These are phyloP conservation scores for Drosophila setosimentum DNA, from an alignment of 2,888 invertebrate genomes.

Conservation along the genomic window DNA sequence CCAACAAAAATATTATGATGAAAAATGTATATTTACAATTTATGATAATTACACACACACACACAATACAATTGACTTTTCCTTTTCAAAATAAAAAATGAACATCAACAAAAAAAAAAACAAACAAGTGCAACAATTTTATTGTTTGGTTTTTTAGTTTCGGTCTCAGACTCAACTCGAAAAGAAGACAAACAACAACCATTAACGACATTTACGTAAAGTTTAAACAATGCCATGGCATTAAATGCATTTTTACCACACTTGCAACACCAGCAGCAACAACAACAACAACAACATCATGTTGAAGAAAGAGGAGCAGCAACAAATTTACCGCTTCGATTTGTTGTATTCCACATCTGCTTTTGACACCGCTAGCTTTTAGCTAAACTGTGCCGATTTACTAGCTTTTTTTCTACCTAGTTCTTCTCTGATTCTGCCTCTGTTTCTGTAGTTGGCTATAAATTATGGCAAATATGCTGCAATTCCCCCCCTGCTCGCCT, in stretches of 20 bases:
- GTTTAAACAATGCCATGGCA: constrained; percentile 62
- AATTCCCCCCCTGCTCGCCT: constrained; percentile 7
- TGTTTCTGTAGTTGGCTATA: constrained; percentile 63
- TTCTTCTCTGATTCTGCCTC: constrained; percentile 54
- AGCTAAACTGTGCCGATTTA: constrained; percentile 42
- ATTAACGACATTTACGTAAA: constrained; percentile 77
- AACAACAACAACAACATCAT: constrained; percentile 31
- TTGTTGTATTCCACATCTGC: constrained; percentile 52
- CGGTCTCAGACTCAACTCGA: constrained; percentile 22
- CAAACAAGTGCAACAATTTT: constrained; percentile 47
- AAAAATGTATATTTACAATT: constrained; percentile 72
- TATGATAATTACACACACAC: constrained; percentile 72
- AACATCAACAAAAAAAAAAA: constrained; percentile 7
- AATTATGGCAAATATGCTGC: constrained; percentile 67
- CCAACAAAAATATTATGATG: constrained; percentile 36
- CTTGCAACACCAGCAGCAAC: constrained; percentile 33
- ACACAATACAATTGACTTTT: constrained; percentile 74
- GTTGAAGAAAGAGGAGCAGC: constrained; percentile 2
- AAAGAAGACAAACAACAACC: constrained; percentile 42
- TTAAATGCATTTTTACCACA: constrained; percentile 57
- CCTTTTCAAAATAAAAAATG: constrained; percentile 49
- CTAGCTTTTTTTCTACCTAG: constrained; percentile 16
- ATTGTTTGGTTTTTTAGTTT: constrained; percentile 56
- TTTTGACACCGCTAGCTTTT: constrained; percentile 53
- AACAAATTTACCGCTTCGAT: constrained; percentile 67